Evolutionary conservation across 2,888 invertebrate genomes (phyloP), one percentile per base, ranked within the genome.

Genomic region (Andrena dorsata): DNA sequence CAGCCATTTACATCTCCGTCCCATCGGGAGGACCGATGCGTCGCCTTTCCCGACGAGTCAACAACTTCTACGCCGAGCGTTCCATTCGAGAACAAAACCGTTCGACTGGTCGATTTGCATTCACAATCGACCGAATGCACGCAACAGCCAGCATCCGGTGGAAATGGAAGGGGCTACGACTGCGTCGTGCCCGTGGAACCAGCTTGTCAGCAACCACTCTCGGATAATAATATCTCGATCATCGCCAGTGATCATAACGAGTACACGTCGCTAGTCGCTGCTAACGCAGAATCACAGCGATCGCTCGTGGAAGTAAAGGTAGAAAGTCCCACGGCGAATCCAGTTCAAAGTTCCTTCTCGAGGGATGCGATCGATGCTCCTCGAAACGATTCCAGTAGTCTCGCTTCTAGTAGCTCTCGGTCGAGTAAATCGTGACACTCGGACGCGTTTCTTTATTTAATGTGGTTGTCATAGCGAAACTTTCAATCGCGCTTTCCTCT

Each of bases 241-340:
- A 13, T 20, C 23, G 13, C 20, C 32, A 8, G 6, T 20, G 23
- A 23, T 51, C 51, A 20, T 5, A 35, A 41, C 23, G 20, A 75
- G 41, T 26, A 56, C 1, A 51, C 30, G 23, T 28, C 51, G 30
- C 20, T 35, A 7, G 4, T 23, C 10, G 13, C 7, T 1, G 2
- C n/a, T 2, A 41, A 56, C 23, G 13, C 23, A n/a, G 41, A 49
- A 8, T 23, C 26, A 5, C 58, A 53, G 28, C 88, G 90, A 64
- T 76, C 92, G 8, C 49, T 89, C 8, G 47, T 81, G 23, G 90
- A 91, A 76, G 83, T 89, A 0, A 89, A 84, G 51, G 85, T 91
- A 16, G 91, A 92, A 28, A 88, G 89, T 58, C 89, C 91, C 2
- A 71, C 35, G 26, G 81, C 66, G 3, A 51, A 16, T 28, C 26